phyloP scores from a whole-genome alignment of 2,888 invertebrate species.

The Dynastes hyllus region DNA sequence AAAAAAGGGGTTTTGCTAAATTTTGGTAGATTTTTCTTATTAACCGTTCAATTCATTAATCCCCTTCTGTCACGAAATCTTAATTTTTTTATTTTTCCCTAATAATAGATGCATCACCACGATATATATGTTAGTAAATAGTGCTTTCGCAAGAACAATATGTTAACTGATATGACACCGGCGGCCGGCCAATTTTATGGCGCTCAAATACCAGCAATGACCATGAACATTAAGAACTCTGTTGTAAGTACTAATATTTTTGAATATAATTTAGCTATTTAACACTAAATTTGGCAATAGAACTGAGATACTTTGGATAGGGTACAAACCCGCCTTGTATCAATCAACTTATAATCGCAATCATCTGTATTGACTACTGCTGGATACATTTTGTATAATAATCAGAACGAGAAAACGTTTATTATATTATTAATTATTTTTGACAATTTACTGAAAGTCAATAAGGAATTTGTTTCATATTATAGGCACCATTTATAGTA shows the following conservation, averaged over 20 bases:
- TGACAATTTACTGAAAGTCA: no score
- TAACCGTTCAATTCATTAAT: no score
- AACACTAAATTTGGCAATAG: no score
- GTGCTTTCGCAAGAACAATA: conserved; percentile 60
- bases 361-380: no score
- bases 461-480: no score
- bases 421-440: no score
- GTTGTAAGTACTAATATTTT: conserved; percentile 61
- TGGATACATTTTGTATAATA: no score
- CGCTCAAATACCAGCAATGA: conserved; percentile 76
- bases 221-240: conserved; percentile 73
- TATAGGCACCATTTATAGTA: no score
- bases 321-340: no score
- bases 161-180: conserved; percentile 78
- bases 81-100: conserved; percentile 1
- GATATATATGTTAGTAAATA: conserved; percentile 23
- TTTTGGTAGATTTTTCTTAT: conserved; percentile 54
- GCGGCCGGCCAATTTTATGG: conserved; percentile 77
- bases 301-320: no score
- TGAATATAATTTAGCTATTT: background rate
- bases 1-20: conserved; percentile 63
- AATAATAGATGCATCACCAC: background rate
- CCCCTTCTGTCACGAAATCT: conserved; percentile 8
- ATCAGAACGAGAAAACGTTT: no score
- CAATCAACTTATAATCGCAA: no score